Evolutionary conservation across 2,113 vertebrate genomes (phyloP), one percentile per base, ranked within the genome.

Genomic region (Alosa alosa): DNA sequence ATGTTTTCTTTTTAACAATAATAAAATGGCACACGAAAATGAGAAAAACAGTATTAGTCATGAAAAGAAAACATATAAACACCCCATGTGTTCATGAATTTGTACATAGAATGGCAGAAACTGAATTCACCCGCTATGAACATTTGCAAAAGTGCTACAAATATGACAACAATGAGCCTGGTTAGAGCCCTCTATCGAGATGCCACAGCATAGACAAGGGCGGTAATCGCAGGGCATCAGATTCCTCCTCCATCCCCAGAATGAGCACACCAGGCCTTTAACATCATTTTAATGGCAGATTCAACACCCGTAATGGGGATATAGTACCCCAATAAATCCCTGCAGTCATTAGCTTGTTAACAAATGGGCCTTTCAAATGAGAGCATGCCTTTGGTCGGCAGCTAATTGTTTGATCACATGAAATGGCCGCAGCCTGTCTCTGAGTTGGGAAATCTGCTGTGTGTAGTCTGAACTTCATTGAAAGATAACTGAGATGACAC

Each of bases 321-420:
- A 82, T 87, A 84, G 78, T 87, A 81, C 85, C 60, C 88, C 86
- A 90, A 90, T 92, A 85, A 88, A 89, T 90, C 84, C 86, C 81
- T 52, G 57, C 81, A 36, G 72, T 87, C 88, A 89, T 88, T 31
- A 88, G 83, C 83, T 82, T 88, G 90, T 90, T 89, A 92, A 91
- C 88, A 88, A 89, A 92, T 89, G 87, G 87, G 46, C 84, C 84
- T 44, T 44, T 88, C 82, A 91, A 88, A 90, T 90, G 86, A 84
- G 89, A 75, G 87, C 85, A 87, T 84, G 81, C 81, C 45, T 82
- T 91, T 91, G 82, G 86, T 89, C 17, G 81, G 72, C 25, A 50
- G 84, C 47, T 89, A 88, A 90, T 86, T 75, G 82, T 50, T 55
- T 15, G 17, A 49, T 31, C 64, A 68, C 31, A n/a, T 31, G 25